Evolutionary conservation across 2,113 vertebrate species (phyloP).

Genomic region (Peromyscus maniculatus): DNA sequence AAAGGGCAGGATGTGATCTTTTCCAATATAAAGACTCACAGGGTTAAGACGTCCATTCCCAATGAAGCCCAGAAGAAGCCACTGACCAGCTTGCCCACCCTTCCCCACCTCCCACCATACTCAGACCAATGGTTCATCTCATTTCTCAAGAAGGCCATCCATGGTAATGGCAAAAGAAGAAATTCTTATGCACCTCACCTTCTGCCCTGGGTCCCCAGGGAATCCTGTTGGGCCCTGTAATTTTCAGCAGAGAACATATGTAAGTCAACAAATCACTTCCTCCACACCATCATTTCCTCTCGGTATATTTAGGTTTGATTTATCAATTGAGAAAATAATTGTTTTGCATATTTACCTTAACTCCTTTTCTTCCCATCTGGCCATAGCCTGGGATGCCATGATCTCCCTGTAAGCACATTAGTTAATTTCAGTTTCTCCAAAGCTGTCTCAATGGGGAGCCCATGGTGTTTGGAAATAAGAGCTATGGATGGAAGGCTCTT

Average conservation of each 20-base stretch:
- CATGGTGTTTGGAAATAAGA: not conserved
- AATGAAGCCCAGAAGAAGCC: not conserved
- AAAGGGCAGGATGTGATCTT: not conserved
- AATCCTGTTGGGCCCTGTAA: slow-evolving; percentile 91
- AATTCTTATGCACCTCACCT: slow-evolving; percentile 82
- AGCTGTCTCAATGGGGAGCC: not conserved
- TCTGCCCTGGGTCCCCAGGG: slow-evolving; percentile 89
- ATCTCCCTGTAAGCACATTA: slow-evolving; percentile 84
- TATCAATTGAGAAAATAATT: slow-evolving; percentile 28
- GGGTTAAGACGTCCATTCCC: not conserved
- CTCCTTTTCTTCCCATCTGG: slow-evolving; percentile 80
- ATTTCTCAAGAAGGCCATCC: not conserved
- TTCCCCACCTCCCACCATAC: not conserved
- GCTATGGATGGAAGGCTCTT: not conserved
- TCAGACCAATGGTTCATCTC: not conserved
- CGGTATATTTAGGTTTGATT: not conserved
- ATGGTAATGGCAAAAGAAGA: slow-evolving; percentile 32
- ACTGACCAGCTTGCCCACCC: not conserved
- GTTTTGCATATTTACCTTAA: slow-evolving; percentile 82
- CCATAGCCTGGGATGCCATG: slow-evolving; percentile 81
- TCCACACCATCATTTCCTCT: not conserved
- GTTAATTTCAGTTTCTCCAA: slow-evolving; percentile 49
- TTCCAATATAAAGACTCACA: not conserved
- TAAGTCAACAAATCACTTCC: not conserved
- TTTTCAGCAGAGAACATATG: slow-evolving; percentile 62